Conservation (phyloP, 2,797 vertebrate genomes). For the Selene dorsalis region DNA sequence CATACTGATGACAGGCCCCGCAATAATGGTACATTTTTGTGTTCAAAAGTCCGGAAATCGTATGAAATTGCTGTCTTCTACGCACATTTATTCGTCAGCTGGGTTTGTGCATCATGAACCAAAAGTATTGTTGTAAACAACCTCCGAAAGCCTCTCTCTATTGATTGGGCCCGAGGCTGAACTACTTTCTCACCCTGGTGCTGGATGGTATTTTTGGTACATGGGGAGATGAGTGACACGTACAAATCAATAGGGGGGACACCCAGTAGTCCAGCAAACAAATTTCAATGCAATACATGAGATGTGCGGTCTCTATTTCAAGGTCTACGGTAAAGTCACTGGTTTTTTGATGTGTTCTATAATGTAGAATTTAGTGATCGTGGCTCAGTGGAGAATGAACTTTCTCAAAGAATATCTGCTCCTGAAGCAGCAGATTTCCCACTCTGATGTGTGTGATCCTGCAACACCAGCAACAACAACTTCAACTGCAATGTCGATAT, state of each 20-base stretch:
- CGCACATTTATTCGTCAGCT: constrained; percentile 60
- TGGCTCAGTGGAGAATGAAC: background rate
- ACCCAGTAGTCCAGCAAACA: constrained; percentile 54
- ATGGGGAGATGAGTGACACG: constrained; percentile 69
- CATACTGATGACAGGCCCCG: constrained; percentile 57
- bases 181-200: constrained; percentile 79
- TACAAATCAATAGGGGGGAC: constrained; percentile 69
- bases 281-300: constrained; percentile 40
- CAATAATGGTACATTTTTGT: constrained; percentile 64
- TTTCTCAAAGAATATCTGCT: background rate
- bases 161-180: constrained; percentile 82
- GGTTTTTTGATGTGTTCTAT: background rate
- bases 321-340: constrained; percentile 17
- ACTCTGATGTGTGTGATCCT: background rate
- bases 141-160: constrained; percentile 76
- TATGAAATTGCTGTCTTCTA: constrained; percentile 66
- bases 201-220: constrained; percentile 75
- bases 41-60: constrained; percentile 70
- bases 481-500: background rate
- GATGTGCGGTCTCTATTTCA: constrained; percentile 10
- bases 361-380: constrained; percentile 9
- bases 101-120: constrained; percentile 68
- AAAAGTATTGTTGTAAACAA: constrained; percentile 74
- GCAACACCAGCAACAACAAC: background rate
- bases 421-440: constrained; percentile 5